Conservation (phyloP, 1,140 invertebrate species). For the Sesamia nonagrioides region DNA sequence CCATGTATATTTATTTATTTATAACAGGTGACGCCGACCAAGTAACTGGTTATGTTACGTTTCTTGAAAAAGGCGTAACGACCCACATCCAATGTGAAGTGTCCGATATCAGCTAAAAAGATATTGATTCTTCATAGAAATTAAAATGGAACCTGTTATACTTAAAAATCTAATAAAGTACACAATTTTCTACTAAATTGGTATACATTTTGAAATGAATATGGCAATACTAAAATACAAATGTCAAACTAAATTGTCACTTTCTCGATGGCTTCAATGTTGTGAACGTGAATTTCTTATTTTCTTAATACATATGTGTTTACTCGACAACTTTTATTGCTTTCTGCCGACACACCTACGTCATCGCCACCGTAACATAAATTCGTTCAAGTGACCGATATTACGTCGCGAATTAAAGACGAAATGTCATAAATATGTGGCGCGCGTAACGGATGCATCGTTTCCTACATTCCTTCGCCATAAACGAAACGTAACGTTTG, state of each 20-base stretch:
- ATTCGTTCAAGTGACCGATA: slow-evolving; percentile 42
- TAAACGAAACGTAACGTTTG: slow-evolving; percentile 80
- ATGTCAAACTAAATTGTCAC: slow-evolving; percentile 71
- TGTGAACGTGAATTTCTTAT: slow-evolving; percentile 76
- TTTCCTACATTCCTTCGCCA: slow-evolving; percentile 80
- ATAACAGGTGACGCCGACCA: too few relatives aligned
- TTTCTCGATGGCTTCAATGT: slow-evolving; percentile 75
- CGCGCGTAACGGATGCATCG: slow-evolving; percentile 78
- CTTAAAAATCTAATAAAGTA: neutral
- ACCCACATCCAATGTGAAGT: too few relatives aligned
- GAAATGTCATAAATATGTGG: slow-evolving; percentile 75
- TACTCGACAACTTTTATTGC: slow-evolving; percentile 75
- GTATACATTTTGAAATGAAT: neutral
- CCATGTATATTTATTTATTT: too few relatives aligned
- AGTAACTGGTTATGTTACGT: too few relatives aligned
- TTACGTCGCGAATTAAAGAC: slow-evolving; percentile 48
- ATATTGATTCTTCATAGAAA: too few relatives aligned
- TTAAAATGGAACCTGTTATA: too few relatives aligned
- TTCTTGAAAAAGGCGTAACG: too few relatives aligned
- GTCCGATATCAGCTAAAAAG: too few relatives aligned
- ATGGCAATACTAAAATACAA: slow-evolving; percentile 58
- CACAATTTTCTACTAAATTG: neutral
- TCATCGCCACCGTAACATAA: slow-evolving; percentile 40
- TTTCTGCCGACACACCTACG: slow-evolving; percentile 54
- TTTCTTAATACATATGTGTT: slow-evolving; percentile 73